Conservation (phyloP, 2,888 invertebrate species). For the Eledone cirrhosa region DNA sequence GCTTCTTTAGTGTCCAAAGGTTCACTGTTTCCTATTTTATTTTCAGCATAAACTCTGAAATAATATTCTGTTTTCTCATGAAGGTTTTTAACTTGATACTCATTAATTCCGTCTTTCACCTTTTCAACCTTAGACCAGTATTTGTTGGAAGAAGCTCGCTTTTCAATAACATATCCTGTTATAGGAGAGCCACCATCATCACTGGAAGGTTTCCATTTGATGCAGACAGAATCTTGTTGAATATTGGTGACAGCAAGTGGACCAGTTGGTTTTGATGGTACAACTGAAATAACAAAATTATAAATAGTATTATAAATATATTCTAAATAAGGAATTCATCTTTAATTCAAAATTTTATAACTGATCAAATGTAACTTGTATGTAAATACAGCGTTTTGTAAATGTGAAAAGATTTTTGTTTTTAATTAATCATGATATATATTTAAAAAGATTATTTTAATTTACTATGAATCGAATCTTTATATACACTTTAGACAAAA, state of each 20-base stretch:
- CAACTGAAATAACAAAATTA: not conserved
- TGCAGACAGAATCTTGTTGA: slow-evolving; percentile 36
- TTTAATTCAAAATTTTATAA: not conserved
- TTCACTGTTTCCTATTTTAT: slow-evolving; percentile 86
- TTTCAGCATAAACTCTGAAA: slow-evolving; percentile 56
- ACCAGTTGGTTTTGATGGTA: slow-evolving; percentile 42
- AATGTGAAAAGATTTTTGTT: too few species aligned
- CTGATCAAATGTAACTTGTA: not conserved
- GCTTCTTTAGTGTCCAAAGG: slow-evolving; percentile 72
- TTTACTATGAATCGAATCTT: not conserved
- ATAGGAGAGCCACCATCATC: slow-evolving; percentile 48
- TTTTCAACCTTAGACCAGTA: slow-evolving; percentile 35
- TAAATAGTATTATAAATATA: not conserved
- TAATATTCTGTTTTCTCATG: slow-evolving; percentile 47
- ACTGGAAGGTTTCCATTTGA: slow-evolving; percentile 44
- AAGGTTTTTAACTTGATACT: slow-evolving; percentile 35
- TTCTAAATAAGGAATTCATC: not conserved
- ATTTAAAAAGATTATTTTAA: too few species aligned
- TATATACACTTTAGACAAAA: not conserved
- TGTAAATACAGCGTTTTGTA: not conserved
- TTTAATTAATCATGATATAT: too few species aligned
- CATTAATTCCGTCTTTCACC: slow-evolving; percentile 27
- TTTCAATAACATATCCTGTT: slow-evolving; percentile 44
- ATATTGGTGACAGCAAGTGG: slow-evolving; percentile 42
- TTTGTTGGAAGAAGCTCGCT: slow-evolving; percentile 31